A percentile compares a stretch with the other conserved stretches of the same genome.
phyloP scores from a whole-genome alignment of 2,888 invertebrate genomes.

The Lycaena phlaeas region DNA sequence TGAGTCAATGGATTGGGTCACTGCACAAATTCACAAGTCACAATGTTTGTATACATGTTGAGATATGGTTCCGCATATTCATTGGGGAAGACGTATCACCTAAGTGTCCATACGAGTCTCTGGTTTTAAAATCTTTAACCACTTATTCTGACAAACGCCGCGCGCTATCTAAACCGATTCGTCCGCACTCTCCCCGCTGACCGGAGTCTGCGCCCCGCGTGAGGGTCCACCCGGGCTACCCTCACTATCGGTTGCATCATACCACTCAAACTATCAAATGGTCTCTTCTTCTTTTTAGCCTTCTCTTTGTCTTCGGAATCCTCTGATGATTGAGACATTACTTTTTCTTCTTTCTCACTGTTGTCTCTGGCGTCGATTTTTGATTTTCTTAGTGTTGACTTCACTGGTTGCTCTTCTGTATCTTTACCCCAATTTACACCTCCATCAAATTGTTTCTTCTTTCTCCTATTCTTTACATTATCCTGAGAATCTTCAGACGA shows the following conservation, averaged over 20 bases:
- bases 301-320: conserved; percentile 40
- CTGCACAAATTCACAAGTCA: background rate
- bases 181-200: conserved; percentile 37
- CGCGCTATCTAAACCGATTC: conserved; percentile 37
- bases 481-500: conserved; percentile 39
- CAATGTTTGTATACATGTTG: background rate
- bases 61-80: background rate
- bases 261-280: conserved; percentile 37
- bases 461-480: conserved; percentile 9
- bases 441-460: conserved; percentile 17
- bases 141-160: conserved; percentile 17
- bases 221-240: conserved; percentile 75
- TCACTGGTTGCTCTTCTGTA: background rate
- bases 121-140: conserved; percentile 13
- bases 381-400: conserved; percentile 6
- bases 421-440: background rate
- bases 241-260: conserved; percentile 78
- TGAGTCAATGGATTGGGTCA: background rate
- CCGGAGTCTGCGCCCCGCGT: conserved; percentile 40
- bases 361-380: conserved; percentile 18
- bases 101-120: conserved; percentile 10
- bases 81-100: background rate
- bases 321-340: conserved; percentile 27
- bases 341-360: conserved; percentile 30
- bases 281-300: conserved; percentile 38